Evolutionary conservation across 1,140 invertebrate species (phyloP), one percentile per base, ranked within the genome.

Genomic region (Trachelipus rathkii): DNA sequence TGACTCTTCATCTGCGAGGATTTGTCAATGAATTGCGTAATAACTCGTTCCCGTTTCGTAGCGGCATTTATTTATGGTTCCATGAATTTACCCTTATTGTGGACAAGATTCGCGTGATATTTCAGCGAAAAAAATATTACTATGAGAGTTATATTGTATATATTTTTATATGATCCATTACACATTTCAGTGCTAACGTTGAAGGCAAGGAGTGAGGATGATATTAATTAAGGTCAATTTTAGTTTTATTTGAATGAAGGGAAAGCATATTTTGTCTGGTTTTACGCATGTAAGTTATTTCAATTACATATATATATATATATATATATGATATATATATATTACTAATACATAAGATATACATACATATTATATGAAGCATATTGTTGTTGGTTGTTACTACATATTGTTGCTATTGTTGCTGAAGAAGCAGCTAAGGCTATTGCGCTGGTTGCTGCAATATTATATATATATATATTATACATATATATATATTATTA

Each of bases 271-370:
- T 33, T 33, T 33, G 33, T 33, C 33, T 33, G 33, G 33, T 33
- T 33, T 60, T 60, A 15, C 8, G 50, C 50, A 19, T 60, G 33
- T 33, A 33, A 33, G 33, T 60, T 19, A 15, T 60, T 8, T 60
- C 11, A 19, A 19, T 60, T 60, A 60, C 8, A 60, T 60, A 60
- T 60, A 19, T 60, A 60, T 60, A 60, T 60, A 60, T 60, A 60
- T 60, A 60, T 60, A 60, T 60, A 60, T 60, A 19, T 60, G n/a
- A 60, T 60, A 60, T 60, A 19, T 60, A 60, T 60, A 19, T 60
- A 60, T 60, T n/a, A n/a, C n/a, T n/a, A n/a, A n/a, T n/a, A n/a
- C n/a, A n/a, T n/a, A n/a, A n/a, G n/a, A n/a, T n/a, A n/a, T n/a
- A n/a, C n/a, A n/a, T n/a, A n/a, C n/a, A n/a, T n/a, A n/a, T n/a